phyloP scores from a whole-genome alignment of 1,140 invertebrate genomes.

The Hypsibius dujardini region DNA sequence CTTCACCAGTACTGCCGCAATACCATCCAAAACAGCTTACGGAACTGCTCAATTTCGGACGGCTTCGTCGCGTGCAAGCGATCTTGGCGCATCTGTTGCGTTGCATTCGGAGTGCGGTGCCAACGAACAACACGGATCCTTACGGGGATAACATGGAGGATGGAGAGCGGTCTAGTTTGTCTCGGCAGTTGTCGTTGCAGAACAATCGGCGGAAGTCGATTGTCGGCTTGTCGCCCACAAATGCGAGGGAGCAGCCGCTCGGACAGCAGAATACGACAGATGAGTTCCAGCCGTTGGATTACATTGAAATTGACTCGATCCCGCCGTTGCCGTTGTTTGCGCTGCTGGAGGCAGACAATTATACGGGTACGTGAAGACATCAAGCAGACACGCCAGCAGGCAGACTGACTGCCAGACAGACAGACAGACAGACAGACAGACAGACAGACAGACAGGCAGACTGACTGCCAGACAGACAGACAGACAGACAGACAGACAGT shows the following conservation, averaged over 20 bases:
- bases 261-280: constrained; percentile 50
- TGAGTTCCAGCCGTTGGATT: constrained; percentile 65
- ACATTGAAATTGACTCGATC: constrained; percentile 85
- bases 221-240: neutral
- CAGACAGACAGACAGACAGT: no score
- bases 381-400: no score
- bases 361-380: no score
- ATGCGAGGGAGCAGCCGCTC: neutral
- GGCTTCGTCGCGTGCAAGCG: constrained; percentile 89
- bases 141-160: constrained; percentile 18
- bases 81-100: constrained; percentile 85
- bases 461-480: no score
- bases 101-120: constrained; percentile 29
- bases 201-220: constrained; percentile 5
- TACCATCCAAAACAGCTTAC: constrained; percentile 97
- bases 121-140: constrained; percentile 29
- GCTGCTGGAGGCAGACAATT: constrained; percentile 70
- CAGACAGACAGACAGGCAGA: no score
- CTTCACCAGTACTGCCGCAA: constrained; percentile 90
- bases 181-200: constrained; percentile 1
- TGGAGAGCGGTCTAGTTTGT: constrained; percentile 9
- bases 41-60: constrained; percentile 94
- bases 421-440: no score
- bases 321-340: constrained; percentile 90
- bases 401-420: no score